Base-by-base conservation (phyloP, 2,888 invertebrate genomes). In the Caenorhabditis sp. region DNA sequence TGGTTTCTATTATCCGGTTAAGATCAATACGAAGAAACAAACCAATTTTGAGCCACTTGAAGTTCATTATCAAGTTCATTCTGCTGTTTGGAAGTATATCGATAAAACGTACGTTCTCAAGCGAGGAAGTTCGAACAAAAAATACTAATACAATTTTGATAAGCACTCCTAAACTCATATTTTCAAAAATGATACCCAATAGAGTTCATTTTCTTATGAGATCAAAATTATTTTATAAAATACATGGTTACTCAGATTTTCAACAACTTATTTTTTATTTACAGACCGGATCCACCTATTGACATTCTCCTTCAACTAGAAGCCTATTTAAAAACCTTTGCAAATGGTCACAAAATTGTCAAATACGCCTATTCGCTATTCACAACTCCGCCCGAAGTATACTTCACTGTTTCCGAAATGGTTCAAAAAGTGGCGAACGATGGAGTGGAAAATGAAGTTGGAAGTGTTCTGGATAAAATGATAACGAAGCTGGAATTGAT, bases 41-140 rank as follows among this genome's bases (percentile, higher is more conserved):
- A 59, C 63, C n/a, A 76, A 80, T 56, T 60, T 82, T 23, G 82
- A 80, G 25, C 82, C 82, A 14, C 59, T 82, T 1, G 82, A 82
- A 70, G 74, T 82, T 5, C 82, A 82, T 57, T 82, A 82, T 66
- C 82, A 82, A 21, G 71, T 66, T 1, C 69, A 76, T 58, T 59
- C 78, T 5, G 69, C 69, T 4, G 77, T 69, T 25, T 78, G 70
- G 63, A 80, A 80, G 43, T 80, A 76, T 58, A 52, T 67, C 63
- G 3, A 50, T 43, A 0, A 49, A 36, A 20, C 8, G 63, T 63
- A 38, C 23, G 56, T 8, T 54, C 31, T 14, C 3, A 25, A 21
- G 36, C 7, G 8, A 43, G 25, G 17, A 27, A 8, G 5, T 54
- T 50, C 2, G n/a, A n/a, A n/a, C n/a, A n/a, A n/a, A n/a, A n/a